Percentiles rank a stretch among this genome's conserved stretches.
These are phyloP conservation scores for Coelopa pilipes DNA, from an alignment of 2,888 invertebrate genomes.

Conservation along the genomic window DNA sequence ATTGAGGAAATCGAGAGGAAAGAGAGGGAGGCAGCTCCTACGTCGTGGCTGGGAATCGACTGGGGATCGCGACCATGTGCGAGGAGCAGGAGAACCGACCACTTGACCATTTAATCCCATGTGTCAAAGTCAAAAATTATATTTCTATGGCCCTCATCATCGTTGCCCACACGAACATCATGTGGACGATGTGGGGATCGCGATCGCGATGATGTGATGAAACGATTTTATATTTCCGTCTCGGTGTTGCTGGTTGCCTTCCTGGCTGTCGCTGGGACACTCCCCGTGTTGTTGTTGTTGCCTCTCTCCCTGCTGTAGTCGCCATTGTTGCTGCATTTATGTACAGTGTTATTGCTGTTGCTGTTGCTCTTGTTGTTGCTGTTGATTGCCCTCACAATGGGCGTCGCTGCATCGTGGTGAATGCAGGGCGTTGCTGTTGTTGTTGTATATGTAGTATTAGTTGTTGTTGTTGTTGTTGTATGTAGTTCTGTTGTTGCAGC, in stretches of 20 bases:
- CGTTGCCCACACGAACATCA: neutral
- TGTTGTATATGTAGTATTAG: neutral
- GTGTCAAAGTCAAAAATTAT: conserved; percentile 25
- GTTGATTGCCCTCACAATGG: neutral
- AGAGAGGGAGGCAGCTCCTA: neutral
- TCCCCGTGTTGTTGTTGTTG: conserved; percentile 23
- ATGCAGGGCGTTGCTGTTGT: neutral
- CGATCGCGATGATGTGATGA: too few relatives aligned
- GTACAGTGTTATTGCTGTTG: conserved; percentile 1
- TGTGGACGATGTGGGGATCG: too few relatives aligned
- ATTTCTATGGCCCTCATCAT: neutral
- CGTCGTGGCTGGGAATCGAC: neutral
- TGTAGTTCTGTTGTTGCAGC: neutral
- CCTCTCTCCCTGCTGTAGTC: neutral
- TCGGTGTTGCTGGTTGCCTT: neutral
- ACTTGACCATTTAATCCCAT: conserved; percentile 23
- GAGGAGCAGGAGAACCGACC: conserved; percentile 15
- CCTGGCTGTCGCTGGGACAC: neutral
- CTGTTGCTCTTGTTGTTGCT: neutral
- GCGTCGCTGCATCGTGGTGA: neutral
- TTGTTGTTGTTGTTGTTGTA: neutral
- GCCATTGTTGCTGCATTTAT: conserved; percentile 5
- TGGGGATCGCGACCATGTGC: neutral
- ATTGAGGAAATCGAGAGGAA: neutral
- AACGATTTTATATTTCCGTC: conserved; percentile 22